Evolutionary conservation across 2,888 invertebrate genomes (phyloP).

Genomic region (Xestia c-nigrum): DNA sequence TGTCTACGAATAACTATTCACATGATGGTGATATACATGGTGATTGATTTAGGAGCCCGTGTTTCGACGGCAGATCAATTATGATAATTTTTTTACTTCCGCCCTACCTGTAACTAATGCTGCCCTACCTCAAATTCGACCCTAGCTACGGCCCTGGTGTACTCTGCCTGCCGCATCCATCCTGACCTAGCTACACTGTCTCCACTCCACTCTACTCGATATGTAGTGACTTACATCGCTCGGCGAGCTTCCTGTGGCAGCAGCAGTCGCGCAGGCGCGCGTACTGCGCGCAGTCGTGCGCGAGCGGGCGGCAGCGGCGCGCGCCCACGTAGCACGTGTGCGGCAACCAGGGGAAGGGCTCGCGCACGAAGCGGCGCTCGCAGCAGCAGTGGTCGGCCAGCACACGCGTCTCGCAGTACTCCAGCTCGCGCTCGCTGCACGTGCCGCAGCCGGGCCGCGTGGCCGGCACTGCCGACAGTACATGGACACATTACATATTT

Average conservation of each 20-base stretch:
- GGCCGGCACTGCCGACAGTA: conserved; percentile 72
- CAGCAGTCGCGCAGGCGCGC: conserved; percentile 92
- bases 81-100: too few relatives aligned
- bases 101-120: too few relatives aligned
- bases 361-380: conserved; percentile 91
- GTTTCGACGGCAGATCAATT: too few relatives aligned
- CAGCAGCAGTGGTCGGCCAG: conserved; percentile 90
- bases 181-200: not conserved
- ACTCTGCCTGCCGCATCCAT: not conserved
- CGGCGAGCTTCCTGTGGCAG: conserved; percentile 91
- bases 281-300: conserved; percentile 92
- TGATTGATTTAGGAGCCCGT: too few relatives aligned
- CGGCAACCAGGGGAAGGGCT: conserved; percentile 92
- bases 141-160: too few relatives aligned
- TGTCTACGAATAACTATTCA: too few relatives aligned
- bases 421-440: conserved; percentile 91
- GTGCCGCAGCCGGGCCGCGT: conserved; percentile 90
- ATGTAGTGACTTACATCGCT: conserved; percentile 89
- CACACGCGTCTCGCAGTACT: conserved; percentile 91
- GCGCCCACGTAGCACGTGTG: conserved; percentile 92
- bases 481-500: not conserved
- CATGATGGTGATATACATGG: too few relatives aligned
- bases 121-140: too few relatives aligned
- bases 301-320: conserved; percentile 90
- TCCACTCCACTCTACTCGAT: not conserved